Conservation (phyloP, 2,888 invertebrate genomes). For the Muscina levida region DNA sequence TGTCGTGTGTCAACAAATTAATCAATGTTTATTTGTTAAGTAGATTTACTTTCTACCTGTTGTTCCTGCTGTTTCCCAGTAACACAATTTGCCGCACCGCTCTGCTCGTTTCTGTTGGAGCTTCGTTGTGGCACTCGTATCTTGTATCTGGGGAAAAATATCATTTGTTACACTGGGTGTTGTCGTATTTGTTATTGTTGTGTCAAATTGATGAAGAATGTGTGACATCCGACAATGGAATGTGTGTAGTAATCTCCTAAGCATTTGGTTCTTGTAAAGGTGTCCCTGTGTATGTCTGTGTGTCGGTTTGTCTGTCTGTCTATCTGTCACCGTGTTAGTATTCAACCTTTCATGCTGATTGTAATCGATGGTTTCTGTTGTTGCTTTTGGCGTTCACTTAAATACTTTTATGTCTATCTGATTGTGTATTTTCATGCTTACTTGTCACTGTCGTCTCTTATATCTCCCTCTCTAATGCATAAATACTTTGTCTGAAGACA, state of each 20-base stretch:
- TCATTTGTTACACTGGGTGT: constrained; percentile 8
- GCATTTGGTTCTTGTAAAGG: too few species aligned
- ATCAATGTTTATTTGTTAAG: constrained; percentile 78
- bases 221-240: not conserved
- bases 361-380: too few species aligned
- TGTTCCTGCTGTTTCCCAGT: constrained; percentile 18
- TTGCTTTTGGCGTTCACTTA: not conserved
- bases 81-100: not conserved
- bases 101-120: constrained; percentile 7
- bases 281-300: too few species aligned
- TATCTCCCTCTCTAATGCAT: too few species aligned
- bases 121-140: not conserved
- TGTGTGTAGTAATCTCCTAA: too few species aligned
- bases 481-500: too few species aligned
- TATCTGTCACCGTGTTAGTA: too few species aligned
- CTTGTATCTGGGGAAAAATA: not conserved
- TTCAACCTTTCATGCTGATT: too few species aligned
- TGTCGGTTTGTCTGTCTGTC: too few species aligned
- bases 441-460: not conserved
- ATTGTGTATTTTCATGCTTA: not conserved
- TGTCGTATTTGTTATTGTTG: constrained; percentile 1
- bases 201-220: constrained; percentile 22
- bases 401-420: too few species aligned
- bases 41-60: constrained; percentile 71
- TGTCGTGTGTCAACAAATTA: constrained; percentile 75